Evolutionary conservation across 2,888 invertebrate species (phyloP).

Genomic region (Drosophila picticornis): DNA sequence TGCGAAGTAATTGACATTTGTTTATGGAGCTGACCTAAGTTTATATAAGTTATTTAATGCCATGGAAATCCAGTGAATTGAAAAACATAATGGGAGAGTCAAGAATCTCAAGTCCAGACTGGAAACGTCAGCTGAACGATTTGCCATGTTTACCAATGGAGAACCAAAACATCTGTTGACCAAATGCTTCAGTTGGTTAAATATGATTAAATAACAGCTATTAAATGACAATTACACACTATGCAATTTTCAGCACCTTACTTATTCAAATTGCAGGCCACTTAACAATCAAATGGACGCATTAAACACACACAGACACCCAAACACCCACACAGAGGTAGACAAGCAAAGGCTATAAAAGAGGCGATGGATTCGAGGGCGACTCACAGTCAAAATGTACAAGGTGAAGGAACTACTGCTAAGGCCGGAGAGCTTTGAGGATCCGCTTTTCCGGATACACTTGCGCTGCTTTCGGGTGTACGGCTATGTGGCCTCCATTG

Average conservation of each 20-base stretch:
- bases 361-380: not conserved
- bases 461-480: conserved; percentile 60
- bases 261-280: conserved; percentile 57
- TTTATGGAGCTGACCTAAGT: no score
- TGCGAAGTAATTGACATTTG: not conserved
- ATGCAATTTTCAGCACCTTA: conserved; percentile 63
- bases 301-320: not conserved
- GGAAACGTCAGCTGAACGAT: conserved; percentile 20
- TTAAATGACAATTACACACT: conserved; percentile 43
- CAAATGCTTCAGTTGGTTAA: not conserved
- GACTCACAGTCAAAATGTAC: conserved; percentile 48
- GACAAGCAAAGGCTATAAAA: conserved; percentile 42
- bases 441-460: conserved; percentile 66
- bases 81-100: not conserved
- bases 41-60: not conserved
- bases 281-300: conserved; percentile 29
- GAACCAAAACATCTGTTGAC: conserved; percentile 42
- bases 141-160: conserved; percentile 13
- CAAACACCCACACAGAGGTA: not conserved
- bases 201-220: conserved; percentile 38
- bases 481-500: conserved; percentile 66
- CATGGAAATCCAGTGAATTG: not conserved
- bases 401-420: conserved; percentile 58
- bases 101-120: not conserved
- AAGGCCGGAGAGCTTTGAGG: conserved; percentile 58